These are phyloP conservation scores for Hydrophis major DNA, from an alignment of 2,797 vertebrate genomes.

Conservation along the genomic window DNA sequence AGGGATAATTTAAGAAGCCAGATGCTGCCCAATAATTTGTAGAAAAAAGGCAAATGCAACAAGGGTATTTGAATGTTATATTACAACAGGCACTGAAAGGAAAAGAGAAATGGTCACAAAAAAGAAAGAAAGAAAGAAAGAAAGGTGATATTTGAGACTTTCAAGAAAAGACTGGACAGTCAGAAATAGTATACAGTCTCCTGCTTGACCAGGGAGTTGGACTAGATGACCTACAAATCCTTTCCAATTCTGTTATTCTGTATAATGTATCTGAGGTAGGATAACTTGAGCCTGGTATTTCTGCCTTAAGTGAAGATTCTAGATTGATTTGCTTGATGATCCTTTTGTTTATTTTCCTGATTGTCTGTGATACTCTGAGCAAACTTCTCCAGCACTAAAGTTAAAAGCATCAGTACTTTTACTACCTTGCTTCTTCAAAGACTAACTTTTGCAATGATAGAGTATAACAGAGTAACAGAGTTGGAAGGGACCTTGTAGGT, in stretches of 20 bases:
- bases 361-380: neutral
- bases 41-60: conserved; percentile 39
- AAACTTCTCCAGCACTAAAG: neutral
- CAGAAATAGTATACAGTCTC: neutral
- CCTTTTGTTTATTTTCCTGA: neutral
- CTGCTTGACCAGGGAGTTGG: neutral
- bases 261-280: neutral
- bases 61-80: conserved; percentile 51
- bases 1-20: conserved; percentile 53
- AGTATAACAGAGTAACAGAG: neutral
- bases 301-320: neutral
- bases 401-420: neutral
- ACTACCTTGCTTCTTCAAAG: neutral
- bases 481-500: too few relatives aligned
- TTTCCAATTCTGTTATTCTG: neutral
- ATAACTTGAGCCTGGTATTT: neutral
- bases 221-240: neutral
- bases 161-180: neutral
- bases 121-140: neutral
- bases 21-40: conserved; percentile 42
- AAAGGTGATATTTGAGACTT: neutral
- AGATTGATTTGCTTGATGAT: neutral
- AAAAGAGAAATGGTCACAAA: conserved; percentile 38
- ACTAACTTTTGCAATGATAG: neutral
- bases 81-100: conserved; percentile 43